Conservation (phyloP, 2,797 vertebrate species). For the Sebastes oblongus region DNA sequence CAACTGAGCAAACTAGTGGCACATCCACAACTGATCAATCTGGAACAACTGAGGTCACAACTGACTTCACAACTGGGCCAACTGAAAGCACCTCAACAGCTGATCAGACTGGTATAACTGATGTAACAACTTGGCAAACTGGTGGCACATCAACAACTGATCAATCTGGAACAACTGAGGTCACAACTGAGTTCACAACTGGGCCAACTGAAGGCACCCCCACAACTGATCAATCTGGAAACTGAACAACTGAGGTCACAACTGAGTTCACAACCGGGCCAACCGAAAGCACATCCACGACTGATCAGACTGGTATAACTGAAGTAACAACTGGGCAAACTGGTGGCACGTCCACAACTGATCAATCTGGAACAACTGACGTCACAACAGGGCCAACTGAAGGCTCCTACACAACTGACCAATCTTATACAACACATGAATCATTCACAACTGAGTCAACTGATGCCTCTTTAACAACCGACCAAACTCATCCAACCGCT, state of each 20-base stretch:
- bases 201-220: no score
- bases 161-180: neutral
- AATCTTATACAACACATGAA: neutral
- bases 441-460: rapidly evolving
- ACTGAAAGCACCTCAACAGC: neutral
- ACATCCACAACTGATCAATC: neutral
- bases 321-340: no score
- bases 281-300: no score
- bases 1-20: neutral
- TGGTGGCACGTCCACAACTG: no score
- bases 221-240: no score
- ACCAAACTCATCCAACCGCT: neutral
- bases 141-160: neutral
- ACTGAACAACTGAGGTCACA: no score
- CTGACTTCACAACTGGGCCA: no score
- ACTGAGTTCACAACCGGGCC: no score
- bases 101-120: neutral
- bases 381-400: no score
- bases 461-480: neutral
- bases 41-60: neutral
- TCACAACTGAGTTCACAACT: neutral
- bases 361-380: no score
- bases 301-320: no score
- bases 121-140: no score
- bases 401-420: neutral